Percentiles rank a stretch among this genome's conserved stretches.
phyloP scores from a whole-genome alignment of 2,888 invertebrate species.

The Axea sp. region DNA sequence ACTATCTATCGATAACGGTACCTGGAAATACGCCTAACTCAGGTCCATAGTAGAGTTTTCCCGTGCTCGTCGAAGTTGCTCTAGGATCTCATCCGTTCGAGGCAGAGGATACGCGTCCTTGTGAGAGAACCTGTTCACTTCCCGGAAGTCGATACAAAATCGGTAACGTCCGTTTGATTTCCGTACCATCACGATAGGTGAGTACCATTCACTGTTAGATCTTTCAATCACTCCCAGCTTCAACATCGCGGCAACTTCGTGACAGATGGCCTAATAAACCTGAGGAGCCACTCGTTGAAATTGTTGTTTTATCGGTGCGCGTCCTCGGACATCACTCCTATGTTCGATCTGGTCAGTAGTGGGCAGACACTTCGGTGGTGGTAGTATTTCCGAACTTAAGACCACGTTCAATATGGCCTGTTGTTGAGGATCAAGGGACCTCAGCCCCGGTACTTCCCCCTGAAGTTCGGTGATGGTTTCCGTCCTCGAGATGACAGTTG shows the following conservation, averaged over 20 bases:
- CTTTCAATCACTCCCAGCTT: conserved; percentile 8
- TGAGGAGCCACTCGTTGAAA: neutral
- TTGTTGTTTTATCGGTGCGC: neutral
- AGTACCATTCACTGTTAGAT: conserved; percentile 19
- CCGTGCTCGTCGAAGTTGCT: conserved; percentile 33
- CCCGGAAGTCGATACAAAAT: conserved; percentile 46
- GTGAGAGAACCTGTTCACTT: conserved; percentile 35
- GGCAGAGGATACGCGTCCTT: conserved; percentile 58
- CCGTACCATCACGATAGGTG: neutral
- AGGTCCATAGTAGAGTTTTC: conserved; percentile 59
- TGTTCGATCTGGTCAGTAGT: neutral
- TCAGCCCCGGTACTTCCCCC: too few species aligned
- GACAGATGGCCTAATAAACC: neutral
- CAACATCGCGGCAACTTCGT: neutral
- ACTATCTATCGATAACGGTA: conserved; percentile 40
- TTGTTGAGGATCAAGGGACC: too few species aligned
- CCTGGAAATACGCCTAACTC: conserved; percentile 62
- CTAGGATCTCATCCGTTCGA: conserved; percentile 38
- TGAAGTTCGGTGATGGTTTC: too few species aligned
- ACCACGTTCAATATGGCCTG: too few species aligned
- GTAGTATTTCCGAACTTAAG: too few species aligned
- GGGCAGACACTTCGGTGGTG: too few species aligned
- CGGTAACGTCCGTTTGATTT: conserved; percentile 30
- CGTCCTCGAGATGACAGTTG: too few species aligned
- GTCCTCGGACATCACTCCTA: neutral